Base-by-base conservation (phyloP, 2,888 invertebrate genomes). In the Xanthorhoe spadicearia region DNA sequence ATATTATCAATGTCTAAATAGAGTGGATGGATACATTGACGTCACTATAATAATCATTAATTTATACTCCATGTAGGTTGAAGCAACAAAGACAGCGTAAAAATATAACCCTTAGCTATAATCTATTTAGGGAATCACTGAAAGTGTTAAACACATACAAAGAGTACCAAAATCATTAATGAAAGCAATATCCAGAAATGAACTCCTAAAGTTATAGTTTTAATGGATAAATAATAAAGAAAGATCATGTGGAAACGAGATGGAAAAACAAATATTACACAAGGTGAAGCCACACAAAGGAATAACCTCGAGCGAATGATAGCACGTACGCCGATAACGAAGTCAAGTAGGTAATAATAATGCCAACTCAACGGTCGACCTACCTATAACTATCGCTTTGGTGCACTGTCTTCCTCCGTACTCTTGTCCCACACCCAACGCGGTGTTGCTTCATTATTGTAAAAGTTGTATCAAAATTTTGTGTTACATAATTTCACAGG, bases 351-450 rank as follows among this genome's bases (percentile, higher is more conserved):
- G 88, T 89, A 89, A 68, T 68, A 68, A 68, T 68, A 86, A 86
- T 90, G 92, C 92, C 92, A 91, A 90, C 92, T 87, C 92, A 87
- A 90, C 90, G 84, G 77, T 76, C 86, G 84, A 92, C 92, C 90
- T 92, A 92, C 86, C 91, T 92, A 92, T 92, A 92, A 82, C 88
- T 92, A 91, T 83, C 79, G 83, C 83, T 82, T 85, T 85, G 84
- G 81, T 80, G 83, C 82, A 92, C 92, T 92, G 92, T 84, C 86
- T 87, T 85, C 83, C 82, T 68, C 78, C 75, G 72, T 77, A 73
- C 77, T 78, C 82, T 78, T 79, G 84, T 84, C 87, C 84, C 89
- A 89, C 90, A 91, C 90, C 91, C 90, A 85, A 68, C 54, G 13
- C 57, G 86, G 88, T 90, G 91, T 92, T 92, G 90, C 91, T 81